phyloP scores from a whole-genome alignment of 2,888 invertebrate species.

The Lissocephala sabroskyi region DNA sequence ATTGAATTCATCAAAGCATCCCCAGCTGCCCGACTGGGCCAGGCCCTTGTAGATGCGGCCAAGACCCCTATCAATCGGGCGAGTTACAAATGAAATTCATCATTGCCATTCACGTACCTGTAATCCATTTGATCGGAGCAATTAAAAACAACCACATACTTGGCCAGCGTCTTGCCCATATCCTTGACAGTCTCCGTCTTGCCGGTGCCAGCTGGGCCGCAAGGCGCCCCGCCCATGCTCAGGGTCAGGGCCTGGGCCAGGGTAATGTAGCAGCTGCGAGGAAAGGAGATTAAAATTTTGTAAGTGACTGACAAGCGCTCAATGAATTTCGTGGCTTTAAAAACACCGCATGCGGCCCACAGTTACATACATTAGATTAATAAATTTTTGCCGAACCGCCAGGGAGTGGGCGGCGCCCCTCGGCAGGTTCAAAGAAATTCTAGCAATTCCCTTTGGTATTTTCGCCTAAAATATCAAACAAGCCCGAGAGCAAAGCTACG shows the following conservation, averaged over 20 bases:
- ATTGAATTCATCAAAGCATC: constrained; percentile 98
- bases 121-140: constrained; percentile 99
- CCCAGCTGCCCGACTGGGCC: constrained; percentile 97
- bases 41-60: constrained; percentile 97
- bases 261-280: constrained; percentile 94
- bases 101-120: constrained; percentile 71
- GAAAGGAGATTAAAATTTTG: too few relatives aligned
- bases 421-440: constrained; percentile 6
- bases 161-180: constrained; percentile 97
- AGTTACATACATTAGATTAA: constrained; percentile 1
- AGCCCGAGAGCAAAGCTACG: constrained; percentile 10
- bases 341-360: constrained; percentile 25
- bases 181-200: constrained; percentile 99
- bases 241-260: constrained; percentile 95
- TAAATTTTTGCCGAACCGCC: background rate
- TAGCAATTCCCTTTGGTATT: constrained; percentile 29
- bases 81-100: constrained; percentile 21
- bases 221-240: constrained; percentile 97
- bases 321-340: too few relatives aligned
- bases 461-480: constrained; percentile 35
- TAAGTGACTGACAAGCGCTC: too few relatives aligned
- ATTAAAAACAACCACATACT: constrained; percentile 97
- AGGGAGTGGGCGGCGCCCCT: background rate
- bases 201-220: constrained; percentile 98
- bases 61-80: constrained; percentile 78